These are phyloP conservation scores for Lasiommata megera DNA, from an alignment of 2,888 invertebrate genomes.

Conservation along the genomic window DNA sequence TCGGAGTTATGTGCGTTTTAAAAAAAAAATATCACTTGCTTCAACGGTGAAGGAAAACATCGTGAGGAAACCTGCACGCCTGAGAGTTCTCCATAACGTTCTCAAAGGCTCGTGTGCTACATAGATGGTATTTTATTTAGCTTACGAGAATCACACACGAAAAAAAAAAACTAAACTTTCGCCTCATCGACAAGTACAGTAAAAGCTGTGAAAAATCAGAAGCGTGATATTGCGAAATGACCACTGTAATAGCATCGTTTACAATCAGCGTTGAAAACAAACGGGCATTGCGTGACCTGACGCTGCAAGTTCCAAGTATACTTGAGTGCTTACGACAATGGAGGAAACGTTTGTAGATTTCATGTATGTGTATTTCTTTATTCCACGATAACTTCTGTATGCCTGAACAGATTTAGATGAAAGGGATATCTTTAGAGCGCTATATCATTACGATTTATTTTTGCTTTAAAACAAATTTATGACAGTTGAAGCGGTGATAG, in stretches of 20 bases:
- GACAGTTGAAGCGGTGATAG: no score
- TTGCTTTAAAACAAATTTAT: no score
- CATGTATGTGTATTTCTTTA: not conserved
- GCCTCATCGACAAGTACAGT: not conserved
- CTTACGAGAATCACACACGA: no score
- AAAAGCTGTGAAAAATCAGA: not conserved
- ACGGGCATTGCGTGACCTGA: slow-evolving; percentile 14
- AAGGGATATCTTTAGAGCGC: no score
- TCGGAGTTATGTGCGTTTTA: no score
- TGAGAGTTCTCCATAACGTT: no score
- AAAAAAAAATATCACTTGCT: no score
- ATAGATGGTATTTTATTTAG: no score
- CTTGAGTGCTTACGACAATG: slow-evolving; percentile 11
- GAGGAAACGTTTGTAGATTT: not conserved
- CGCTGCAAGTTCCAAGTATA: slow-evolving; percentile 1
- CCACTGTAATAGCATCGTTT: slow-evolving; percentile 9
- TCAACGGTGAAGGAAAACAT: no score
- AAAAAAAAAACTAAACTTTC: not conserved
- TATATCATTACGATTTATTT: no score
- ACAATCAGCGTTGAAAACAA: slow-evolving; percentile 13
- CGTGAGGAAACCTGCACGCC: no score
- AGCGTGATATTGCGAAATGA: not conserved
- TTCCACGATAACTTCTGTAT: not conserved
- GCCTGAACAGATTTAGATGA: not conserved
- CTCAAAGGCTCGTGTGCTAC: no score